These are phyloP conservation scores for Pterophyllum scalare DNA, from an alignment of 2,113 vertebrate species.

Conservation along the genomic window DNA sequence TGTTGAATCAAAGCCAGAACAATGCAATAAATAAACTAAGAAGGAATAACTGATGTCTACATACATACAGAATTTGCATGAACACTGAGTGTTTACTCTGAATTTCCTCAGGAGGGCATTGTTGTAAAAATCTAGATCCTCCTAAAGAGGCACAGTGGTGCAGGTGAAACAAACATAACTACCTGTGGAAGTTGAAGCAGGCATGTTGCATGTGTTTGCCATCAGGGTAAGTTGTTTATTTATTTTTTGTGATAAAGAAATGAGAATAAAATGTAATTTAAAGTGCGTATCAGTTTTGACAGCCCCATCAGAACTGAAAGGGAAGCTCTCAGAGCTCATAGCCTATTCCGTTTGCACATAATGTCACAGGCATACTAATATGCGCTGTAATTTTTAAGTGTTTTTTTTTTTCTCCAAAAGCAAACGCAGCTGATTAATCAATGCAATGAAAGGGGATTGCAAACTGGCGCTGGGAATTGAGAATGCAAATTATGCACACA, in stretches of 20 bases:
- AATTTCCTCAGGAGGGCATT: conserved; percentile 69
- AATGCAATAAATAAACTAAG: background rate
- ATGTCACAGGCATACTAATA: conserved; percentile 9
- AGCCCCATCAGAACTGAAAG: background rate
- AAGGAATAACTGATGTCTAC: background rate
- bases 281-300: background rate
- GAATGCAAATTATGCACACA: background rate
- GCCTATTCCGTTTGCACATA: conserved; percentile 30
- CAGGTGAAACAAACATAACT: background rate
- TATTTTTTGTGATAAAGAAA: background rate
- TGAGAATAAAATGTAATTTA: background rate
- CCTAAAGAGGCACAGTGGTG: background rate
- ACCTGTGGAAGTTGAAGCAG: conserved; percentile 13
- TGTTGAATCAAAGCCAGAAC: background rate
- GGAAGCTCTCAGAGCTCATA: conserved; percentile 29
- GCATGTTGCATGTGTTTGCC: background rate
- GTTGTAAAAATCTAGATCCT: conserved; percentile 55
- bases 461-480: conserved; percentile 33
- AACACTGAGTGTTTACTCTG: conserved; percentile 21
- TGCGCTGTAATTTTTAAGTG: background rate
- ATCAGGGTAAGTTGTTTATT: background rate
- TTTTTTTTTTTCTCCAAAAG: background rate
- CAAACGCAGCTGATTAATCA: conserved; percentile 23
- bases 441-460: background rate
- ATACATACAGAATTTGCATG: background rate